Evolutionary conservation across 2,888 invertebrate genomes (phyloP).

Genomic region (Molanna angustata): DNA sequence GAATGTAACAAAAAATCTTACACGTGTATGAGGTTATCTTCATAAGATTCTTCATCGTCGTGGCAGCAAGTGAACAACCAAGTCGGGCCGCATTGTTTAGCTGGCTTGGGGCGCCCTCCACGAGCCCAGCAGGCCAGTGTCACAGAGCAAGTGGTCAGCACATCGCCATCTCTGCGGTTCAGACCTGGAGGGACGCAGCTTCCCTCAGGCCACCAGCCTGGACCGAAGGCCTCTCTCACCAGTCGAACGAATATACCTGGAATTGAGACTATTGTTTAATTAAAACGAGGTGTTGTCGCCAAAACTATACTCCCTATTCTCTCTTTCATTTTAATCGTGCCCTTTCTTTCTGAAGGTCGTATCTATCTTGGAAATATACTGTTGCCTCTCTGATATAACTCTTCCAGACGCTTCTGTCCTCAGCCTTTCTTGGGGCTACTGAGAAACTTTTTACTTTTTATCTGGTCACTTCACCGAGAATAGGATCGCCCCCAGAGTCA

Average conservation of each 20-base stretch:
- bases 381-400: too few relatives aligned
- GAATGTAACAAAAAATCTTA: constrained; percentile 1
- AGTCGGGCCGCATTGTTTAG: constrained; percentile 64
- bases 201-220: constrained; percentile 13
- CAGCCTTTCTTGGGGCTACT: too few relatives aligned
- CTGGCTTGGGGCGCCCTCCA: constrained; percentile 59
- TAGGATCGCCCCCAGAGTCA: too few relatives aligned
- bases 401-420: too few relatives aligned
- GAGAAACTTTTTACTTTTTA: too few relatives aligned
- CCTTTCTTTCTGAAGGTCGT: too few relatives aligned
- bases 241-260: constrained; percentile 26
- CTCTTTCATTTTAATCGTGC: too few relatives aligned
- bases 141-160: constrained; percentile 62
- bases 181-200: constrained; percentile 53
- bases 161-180: neutral
- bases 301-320: too few relatives aligned
- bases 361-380: too few relatives aligned
- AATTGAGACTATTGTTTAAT: too few relatives aligned
- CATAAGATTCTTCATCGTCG: constrained; percentile 6
- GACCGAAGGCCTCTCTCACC: constrained; percentile 25
- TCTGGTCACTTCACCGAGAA: too few relatives aligned
- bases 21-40: constrained; percentile 24
- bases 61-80: constrained; percentile 73
- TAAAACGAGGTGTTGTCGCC: too few relatives aligned
- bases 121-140: constrained; percentile 73